A percentile compares a stretch with the other conserved stretches of the same genome.
phyloP scores from a whole-genome alignment of 2,888 invertebrate genomes.

The Sphaerophoria taeniata region DNA sequence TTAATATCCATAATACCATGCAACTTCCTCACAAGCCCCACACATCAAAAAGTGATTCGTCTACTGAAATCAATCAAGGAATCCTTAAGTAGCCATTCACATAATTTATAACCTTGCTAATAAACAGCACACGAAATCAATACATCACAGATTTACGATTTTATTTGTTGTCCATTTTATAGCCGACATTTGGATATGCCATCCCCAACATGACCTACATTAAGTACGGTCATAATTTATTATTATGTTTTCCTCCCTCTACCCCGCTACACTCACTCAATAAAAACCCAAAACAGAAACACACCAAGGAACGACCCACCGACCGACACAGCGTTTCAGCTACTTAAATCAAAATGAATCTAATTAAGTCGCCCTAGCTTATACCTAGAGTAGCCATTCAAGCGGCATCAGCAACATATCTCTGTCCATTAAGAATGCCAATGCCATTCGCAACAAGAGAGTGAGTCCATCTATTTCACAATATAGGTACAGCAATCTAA shows the following conservation, averaged over 20 bases:
- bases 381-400: not conserved
- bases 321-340: not conserved
- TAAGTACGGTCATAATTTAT: constrained; percentile 3
- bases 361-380: constrained; percentile 53
- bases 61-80: too few species aligned
- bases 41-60: too few species aligned
- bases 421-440: constrained; percentile 31
- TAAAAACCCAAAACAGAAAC: not conserved
- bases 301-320: not conserved
- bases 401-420: not conserved
- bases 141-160: not conserved
- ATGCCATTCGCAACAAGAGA: constrained; percentile 22
- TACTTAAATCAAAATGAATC: constrained; percentile 52
- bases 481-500: constrained; percentile 55
- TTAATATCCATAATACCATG: too few species aligned
- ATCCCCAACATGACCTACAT: constrained; percentile 1
- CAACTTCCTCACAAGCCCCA: too few species aligned
- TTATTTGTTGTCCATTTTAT: not conserved
- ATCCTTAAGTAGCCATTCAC: not conserved
- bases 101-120: not conserved
- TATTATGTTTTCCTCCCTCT: not conserved
- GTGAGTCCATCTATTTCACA: constrained; percentile 53
- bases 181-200: not conserved
- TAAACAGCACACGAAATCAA: not conserved
- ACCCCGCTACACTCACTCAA: not conserved